phyloP scores from a whole-genome alignment of 2,113 vertebrate genomes.

The Columbina picui region DNA sequence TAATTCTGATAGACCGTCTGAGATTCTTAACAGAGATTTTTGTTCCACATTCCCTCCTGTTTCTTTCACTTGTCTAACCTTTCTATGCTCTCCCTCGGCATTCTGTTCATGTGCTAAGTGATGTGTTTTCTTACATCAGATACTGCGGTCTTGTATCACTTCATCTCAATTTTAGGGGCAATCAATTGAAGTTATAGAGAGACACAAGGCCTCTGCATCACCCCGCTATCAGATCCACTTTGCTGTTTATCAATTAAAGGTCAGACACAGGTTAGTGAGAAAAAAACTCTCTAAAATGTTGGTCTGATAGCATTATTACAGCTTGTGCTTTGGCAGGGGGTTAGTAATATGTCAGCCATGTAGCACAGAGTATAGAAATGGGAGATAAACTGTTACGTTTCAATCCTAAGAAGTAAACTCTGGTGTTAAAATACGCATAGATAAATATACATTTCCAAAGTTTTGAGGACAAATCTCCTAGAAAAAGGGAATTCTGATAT shows the following conservation, averaged over 20 bases:
- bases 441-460: neutral
- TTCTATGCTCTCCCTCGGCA: neutral
- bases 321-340: slow-evolving; percentile 5
- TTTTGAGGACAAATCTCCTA: neutral
- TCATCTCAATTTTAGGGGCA: slow-evolving; percentile 60
- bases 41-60: neutral
- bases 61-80: slow-evolving; percentile 2
- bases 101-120: slow-evolving; percentile 27
- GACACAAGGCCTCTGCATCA: slow-evolving; percentile 45
- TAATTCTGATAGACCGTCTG: neutral
- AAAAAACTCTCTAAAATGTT: slow-evolving; percentile 30
- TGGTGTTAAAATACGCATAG: neutral
- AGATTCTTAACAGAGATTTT: neutral
- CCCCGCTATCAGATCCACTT: slow-evolving; percentile 36
- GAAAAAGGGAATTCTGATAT: neutral
- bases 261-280: slow-evolving; percentile 55
- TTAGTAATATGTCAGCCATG: slow-evolving; percentile 16
- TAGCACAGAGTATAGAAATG: neutral
- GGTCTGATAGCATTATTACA: slow-evolving; percentile 38
- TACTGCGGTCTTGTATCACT: slow-evolving; percentile 31
- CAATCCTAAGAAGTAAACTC: neutral
- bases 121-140: slow-evolving; percentile 54
- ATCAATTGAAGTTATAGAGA: slow-evolving; percentile 55
- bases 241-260: slow-evolving; percentile 61
- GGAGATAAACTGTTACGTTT: neutral